A percentile compares a stretch with the other conserved stretches of the same genome.
These are phyloP conservation scores for Bolinopsis microptera DNA, from an alignment of 37 sponge, comb jelly and placozoan species.

Conservation along the genomic window DNA sequence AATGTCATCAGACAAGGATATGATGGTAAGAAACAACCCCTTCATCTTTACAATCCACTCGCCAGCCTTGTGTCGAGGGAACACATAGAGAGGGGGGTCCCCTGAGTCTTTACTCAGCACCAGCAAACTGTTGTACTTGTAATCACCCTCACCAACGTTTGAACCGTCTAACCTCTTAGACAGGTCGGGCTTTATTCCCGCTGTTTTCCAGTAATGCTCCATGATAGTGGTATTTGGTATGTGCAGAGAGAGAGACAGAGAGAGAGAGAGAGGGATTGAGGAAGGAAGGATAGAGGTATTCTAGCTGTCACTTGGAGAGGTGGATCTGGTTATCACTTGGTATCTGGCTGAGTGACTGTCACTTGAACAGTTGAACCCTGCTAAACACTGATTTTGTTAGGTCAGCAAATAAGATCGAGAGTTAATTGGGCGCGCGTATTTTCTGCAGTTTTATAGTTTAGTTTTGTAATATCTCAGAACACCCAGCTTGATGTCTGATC, in stretches of 20 bases:
- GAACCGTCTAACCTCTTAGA: not conserved
- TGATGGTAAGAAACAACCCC: conserved; percentile 47
- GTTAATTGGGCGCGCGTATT: too few species aligned
- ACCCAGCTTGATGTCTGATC: too few species aligned
- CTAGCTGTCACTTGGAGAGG: too few species aligned
- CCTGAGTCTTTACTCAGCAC: not conserved
- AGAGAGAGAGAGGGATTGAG: not conserved
- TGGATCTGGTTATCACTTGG: too few species aligned
- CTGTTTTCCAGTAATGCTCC: conserved; percentile 35
- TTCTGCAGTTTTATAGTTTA: too few species aligned
- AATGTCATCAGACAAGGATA: conserved; percentile 21
- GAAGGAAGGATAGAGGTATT: not conserved
- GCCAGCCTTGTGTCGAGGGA: conserved; percentile 34
- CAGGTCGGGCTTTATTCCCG: not conserved
- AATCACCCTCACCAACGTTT: not conserved
- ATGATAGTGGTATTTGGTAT: not conserved
- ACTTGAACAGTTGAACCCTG: too few species aligned
- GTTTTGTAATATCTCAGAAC: too few species aligned
- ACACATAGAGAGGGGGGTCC: not conserved
- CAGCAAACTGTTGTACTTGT: conserved; percentile 66
- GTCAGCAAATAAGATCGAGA: too few species aligned
- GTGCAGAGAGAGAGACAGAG: not conserved
- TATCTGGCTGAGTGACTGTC: too few species aligned
- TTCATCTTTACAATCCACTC: conserved; percentile 15
- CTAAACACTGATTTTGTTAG: too few species aligned